Conservation (phyloP, 1,140 invertebrate species). For the Drosophila persimilis region DNA sequence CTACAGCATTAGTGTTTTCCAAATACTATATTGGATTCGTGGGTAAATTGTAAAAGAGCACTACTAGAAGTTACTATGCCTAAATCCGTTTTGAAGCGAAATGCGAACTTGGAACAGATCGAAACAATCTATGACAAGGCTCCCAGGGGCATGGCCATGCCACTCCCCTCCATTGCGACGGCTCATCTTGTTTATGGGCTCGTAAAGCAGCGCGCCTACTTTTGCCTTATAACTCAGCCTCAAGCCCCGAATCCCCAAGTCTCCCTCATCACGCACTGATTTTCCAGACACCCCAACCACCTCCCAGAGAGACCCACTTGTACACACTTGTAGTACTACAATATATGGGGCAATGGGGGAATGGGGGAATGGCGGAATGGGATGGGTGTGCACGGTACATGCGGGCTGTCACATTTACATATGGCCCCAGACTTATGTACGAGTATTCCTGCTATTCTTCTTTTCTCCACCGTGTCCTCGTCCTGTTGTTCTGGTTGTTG, state of each 20-base stretch:
- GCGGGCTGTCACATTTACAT: constrained; percentile 74
- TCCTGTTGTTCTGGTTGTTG: neutral
- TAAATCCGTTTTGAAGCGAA: constrained; percentile 1
- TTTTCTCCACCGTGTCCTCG: constrained; percentile 1
- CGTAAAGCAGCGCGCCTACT: constrained; percentile 72
- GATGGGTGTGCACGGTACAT: constrained; percentile 20
- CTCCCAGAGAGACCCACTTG: neutral
- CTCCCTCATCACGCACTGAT: constrained; percentile 71
- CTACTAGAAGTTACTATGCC: too few relatives aligned
- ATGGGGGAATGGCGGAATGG: neutral
- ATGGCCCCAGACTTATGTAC: constrained; percentile 52
- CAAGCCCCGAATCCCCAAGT: constrained; percentile 36
- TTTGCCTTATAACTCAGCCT: constrained; percentile 50
- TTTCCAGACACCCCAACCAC: constrained; percentile 49
- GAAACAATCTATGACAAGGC: constrained; percentile 38
- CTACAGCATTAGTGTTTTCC: too few relatives aligned
- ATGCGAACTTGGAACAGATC: constrained; percentile 29
- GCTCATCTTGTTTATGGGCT: constrained; percentile 70
- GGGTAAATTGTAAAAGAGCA: too few relatives aligned
- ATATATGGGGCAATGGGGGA: constrained; percentile 5
- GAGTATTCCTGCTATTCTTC: constrained; percentile 18
- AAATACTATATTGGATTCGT: too few relatives aligned
- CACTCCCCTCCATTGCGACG: constrained; percentile 15
- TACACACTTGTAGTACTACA: neutral
- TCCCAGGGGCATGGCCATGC: constrained; percentile 24